phyloP scores from a whole-genome alignment of 2,888 invertebrate species.

The Morinoia aosen region DNA sequence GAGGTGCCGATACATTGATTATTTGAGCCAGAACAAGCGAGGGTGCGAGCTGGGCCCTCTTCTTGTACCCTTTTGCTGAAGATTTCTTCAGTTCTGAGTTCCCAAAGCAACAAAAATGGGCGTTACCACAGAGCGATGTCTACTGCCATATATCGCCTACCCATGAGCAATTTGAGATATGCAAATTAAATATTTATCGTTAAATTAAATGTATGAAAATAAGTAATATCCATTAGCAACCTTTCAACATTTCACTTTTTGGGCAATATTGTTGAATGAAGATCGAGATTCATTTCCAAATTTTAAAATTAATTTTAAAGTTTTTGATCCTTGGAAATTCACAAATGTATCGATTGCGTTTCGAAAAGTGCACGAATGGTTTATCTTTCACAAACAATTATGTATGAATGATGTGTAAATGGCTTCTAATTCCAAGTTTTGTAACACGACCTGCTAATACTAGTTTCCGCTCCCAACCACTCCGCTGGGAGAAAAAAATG shows the following conservation, averaged over 20 bases:
- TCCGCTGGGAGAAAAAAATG: not conserved
- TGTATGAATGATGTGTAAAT: not conserved
- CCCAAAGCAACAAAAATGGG: not conserved
- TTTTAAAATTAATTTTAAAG: no score
- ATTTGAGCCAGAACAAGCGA: constrained; percentile 44
- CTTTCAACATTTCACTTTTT: no score
- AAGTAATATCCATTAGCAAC: no score
- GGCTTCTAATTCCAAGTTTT: not conserved
- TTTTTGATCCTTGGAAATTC: no score
- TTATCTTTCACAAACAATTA: not conserved
- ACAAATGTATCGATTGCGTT: no score
- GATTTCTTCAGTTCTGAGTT: not conserved
- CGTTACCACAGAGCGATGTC: not conserved
- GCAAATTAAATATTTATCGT: no score
- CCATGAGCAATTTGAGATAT: no score
- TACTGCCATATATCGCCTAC: no score
- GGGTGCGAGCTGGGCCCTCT: constrained; percentile 25
- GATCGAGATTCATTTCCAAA: no score
- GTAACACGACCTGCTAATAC: not conserved
- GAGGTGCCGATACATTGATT: constrained; percentile 51
- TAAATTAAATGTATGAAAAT: no score
- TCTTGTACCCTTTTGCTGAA: not conserved
- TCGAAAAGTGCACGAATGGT: not conserved
- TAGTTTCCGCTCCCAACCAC: not conserved
- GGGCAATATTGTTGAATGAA: no score